A percentile compares a stretch with the other conserved stretches of the same genome.
phyloP scores from a whole-genome alignment of 2,888 invertebrate species.

The Nomada fabriciana region DNA sequence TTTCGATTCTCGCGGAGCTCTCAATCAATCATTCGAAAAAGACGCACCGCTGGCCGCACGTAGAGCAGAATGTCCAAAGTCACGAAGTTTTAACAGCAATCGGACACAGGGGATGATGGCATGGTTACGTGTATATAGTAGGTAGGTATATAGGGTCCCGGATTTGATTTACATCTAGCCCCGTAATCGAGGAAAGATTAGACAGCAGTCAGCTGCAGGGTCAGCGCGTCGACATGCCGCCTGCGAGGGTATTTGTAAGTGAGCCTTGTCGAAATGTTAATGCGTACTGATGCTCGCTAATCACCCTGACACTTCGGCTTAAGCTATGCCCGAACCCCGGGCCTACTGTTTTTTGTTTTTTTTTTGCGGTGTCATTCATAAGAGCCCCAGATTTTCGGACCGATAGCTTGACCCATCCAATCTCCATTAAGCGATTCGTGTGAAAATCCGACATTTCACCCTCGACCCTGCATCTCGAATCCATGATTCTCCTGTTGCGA shows the following conservation, averaged over 20 bases:
- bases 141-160: constrained; percentile 52
- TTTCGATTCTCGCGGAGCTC: background rate
- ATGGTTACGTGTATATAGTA: constrained; percentile 17
- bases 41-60: background rate
- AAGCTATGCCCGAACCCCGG: constrained; percentile 46
- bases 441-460: constrained; percentile 12
- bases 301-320: constrained; percentile 67
- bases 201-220: constrained; percentile 78
- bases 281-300: constrained; percentile 71
- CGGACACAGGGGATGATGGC: constrained; percentile 20
- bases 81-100: constrained; percentile 25
- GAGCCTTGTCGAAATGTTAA: constrained; percentile 72
- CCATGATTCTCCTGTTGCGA: background rate
- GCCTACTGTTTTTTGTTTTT: constrained; percentile 22
- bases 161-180: constrained; percentile 74
- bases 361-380: constrained; percentile 83
- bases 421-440: constrained; percentile 45
- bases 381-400: constrained; percentile 60
- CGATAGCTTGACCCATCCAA: constrained; percentile 49
- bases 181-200: constrained; percentile 80
- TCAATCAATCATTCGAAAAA: constrained; percentile 7
- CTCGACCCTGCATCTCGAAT: background rate
- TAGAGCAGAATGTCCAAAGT: constrained; percentile 26
- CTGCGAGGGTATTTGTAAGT: constrained; percentile 59
- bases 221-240: constrained; percentile 62